Base-by-base conservation (phyloP, 2,113 vertebrate species). In the Atlantisia rogersi region DNA sequence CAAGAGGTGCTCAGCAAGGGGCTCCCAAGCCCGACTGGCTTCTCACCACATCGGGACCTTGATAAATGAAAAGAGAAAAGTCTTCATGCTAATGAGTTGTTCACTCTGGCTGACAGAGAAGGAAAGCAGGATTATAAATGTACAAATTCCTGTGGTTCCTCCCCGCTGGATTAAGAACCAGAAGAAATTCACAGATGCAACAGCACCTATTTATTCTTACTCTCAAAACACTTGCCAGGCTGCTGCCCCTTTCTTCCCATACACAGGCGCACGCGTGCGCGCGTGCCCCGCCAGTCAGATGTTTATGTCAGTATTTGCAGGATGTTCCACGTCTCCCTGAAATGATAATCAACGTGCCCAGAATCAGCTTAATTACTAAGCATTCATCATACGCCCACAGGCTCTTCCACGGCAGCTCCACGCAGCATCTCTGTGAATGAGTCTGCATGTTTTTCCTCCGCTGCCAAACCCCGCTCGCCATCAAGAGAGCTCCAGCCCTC, bases 281-380 rank as follows among this genome's bases (percentile, higher is more conserved):
- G 0, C 32, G 58, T 44, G 77, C 82, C 85, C 58, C 3, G 3
- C 76, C 78, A 96, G 86, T 95, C 78, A 94, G 85, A 89, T 95
- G 82, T 96, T 96, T 96, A 73, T 92, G 74, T 56, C 79, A 88
- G 85, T 22, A 53, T 96, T 97, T 90, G 80, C 82, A 91, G 88
- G 92, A 90, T 96, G 80, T 86, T 56, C 84, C n/a, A 39, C 5
- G 10, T 88, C 94, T 84, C 70, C 44, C 78, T 93, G 93, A 96
- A 97, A 92, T 68, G n/a, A 82, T 92, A 86, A 95, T 77, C 94
- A 65, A 40, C 8, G 4, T 82, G 75, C 69, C 68, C 70, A 94
- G 91, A 97, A 95, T 92, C 89, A 88, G 88, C 69, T 74, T 97
- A 93, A 93, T 96, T 91, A 84, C 76, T 52, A 81, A 93, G 85